Conservation (phyloP, 2,113 vertebrate genomes). For the Ptyas mucosa region DNA sequence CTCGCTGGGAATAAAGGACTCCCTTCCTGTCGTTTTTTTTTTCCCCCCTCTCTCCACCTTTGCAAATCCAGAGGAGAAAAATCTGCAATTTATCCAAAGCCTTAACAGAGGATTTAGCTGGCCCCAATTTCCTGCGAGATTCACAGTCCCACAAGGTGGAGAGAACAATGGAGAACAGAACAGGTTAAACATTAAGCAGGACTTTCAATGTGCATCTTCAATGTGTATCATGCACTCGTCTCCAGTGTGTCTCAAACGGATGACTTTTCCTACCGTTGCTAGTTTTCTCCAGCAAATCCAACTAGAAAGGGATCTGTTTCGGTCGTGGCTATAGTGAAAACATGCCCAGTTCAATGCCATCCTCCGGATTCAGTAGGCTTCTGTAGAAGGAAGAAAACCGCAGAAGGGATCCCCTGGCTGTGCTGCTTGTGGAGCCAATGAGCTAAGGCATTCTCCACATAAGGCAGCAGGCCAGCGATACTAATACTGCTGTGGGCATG, state of each 20-base stretch:
- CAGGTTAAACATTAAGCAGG: background rate
- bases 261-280: background rate
- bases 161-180: background rate
- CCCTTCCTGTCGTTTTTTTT: background rate
- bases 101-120: background rate
- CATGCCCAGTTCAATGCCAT: background rate
- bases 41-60: background rate
- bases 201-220: background rate
- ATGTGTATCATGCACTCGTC: background rate
- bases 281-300: background rate
- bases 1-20: background rate
- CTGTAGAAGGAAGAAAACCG: slow-evolving; percentile 9
- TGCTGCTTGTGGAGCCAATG: background rate
- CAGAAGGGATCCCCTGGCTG: background rate
- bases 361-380: background rate
- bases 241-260: background rate
- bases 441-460: slow-evolving; percentile 31
- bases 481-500: slow-evolving; percentile 29
- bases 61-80: background rate
- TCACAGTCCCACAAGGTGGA: background rate
- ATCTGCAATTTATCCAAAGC: background rate
- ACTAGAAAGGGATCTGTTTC: background rate
- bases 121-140: background rate
- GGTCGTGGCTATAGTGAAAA: background rate
- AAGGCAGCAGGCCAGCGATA: slow-evolving; percentile 49